Percentiles rank a stretch among this genome's conserved stretches.
These are phyloP conservation scores for Poecilia wingei DNA, from an alignment of 2,797 vertebrate species.

Conservation along the genomic window DNA sequence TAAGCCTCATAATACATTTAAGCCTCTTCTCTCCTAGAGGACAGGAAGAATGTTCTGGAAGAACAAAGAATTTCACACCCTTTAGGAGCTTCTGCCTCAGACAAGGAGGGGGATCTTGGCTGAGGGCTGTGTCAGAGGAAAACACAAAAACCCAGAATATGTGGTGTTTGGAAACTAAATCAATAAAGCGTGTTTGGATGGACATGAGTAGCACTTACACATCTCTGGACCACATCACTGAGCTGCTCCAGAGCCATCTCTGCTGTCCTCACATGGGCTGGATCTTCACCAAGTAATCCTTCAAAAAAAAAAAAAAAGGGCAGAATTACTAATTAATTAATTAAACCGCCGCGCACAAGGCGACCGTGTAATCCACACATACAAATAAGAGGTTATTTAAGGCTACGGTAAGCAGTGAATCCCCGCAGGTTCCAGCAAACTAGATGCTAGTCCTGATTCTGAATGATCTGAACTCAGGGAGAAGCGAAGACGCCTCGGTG, in stretches of 20 bases:
- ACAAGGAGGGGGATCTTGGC: not conserved
- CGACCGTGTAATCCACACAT: not conserved
- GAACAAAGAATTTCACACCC: not conserved
- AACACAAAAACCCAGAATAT: not conserved
- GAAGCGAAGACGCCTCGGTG: accelerated
- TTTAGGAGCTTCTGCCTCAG: not conserved
- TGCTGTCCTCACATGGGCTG: conserved; percentile 30
- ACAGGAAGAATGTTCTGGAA: not conserved
- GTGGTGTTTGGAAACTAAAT: not conserved
- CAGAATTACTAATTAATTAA: not conserved
- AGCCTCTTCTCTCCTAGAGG: not conserved
- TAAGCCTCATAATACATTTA: not conserved
- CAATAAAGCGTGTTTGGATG: not conserved
- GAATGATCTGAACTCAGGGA: not conserved
- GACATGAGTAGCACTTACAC: conserved; percentile 84
- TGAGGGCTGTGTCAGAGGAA: not conserved
- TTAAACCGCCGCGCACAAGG: not conserved
- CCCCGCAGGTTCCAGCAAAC: not conserved
- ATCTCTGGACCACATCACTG: conserved; percentile 91
- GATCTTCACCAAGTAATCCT: conserved; percentile 39
- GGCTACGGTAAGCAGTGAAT: conserved; percentile 16
- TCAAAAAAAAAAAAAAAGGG: not conserved
- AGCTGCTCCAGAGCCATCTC: conserved; percentile 92
- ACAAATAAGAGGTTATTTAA: not conserved
- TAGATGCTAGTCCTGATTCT: not conserved